phyloP scores from a whole-genome alignment of 2,113 vertebrate species.

The Columba janthina region DNA sequence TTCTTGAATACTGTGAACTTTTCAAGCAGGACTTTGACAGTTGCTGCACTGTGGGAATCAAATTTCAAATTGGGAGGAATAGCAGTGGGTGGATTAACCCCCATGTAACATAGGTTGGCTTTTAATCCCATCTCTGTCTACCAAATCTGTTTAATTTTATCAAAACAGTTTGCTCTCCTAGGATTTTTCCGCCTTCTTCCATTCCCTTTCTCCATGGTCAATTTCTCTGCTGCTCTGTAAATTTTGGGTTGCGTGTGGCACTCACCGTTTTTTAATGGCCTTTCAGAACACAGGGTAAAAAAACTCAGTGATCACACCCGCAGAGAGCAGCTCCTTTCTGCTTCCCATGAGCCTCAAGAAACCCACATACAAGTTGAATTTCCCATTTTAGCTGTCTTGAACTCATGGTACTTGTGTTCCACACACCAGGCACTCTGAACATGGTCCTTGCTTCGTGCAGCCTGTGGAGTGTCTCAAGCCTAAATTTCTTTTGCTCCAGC shows the following conservation, averaged over 20 bases:
- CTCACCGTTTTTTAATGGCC: background rate
- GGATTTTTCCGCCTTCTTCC: background rate
- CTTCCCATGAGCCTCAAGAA: background rate
- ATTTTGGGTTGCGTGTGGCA: background rate
- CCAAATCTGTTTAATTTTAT: background rate
- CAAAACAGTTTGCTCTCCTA: background rate
- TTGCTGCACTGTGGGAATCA: background rate
- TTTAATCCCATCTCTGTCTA: background rate
- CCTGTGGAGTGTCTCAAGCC: background rate
- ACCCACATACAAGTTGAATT: background rate
- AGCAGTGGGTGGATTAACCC: background rate
- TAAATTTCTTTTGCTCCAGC: background rate
- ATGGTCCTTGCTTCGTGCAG: background rate
- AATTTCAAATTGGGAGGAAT: background rate
- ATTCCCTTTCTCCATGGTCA: background rate
- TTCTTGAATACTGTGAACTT: background rate
- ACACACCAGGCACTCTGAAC: background rate
- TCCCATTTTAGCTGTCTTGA: background rate
- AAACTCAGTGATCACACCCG: background rate
- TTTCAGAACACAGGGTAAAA: background rate
- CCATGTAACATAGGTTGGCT: rapidly evolving
- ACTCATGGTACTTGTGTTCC: background rate
- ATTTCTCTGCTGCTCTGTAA: background rate
- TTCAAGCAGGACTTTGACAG: background rate
- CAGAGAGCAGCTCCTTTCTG: background rate